phyloP scores from a whole-genome alignment of 2,113 vertebrate species.

The Neoarius graeffei region DNA sequence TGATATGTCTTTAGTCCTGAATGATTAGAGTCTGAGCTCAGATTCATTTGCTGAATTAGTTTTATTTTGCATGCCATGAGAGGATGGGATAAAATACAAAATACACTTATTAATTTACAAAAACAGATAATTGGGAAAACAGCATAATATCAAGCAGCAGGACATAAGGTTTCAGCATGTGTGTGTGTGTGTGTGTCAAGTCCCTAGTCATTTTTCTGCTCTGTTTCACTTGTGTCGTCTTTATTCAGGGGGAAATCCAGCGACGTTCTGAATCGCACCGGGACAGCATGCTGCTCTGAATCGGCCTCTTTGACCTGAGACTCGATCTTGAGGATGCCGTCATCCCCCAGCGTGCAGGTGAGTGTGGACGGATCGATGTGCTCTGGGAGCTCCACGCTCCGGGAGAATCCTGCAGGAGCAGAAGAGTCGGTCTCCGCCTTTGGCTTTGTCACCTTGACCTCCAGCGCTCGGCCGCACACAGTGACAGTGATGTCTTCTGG shows the following conservation, averaged over 20 bases:
- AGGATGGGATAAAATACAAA: too few species aligned
- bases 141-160: neutral
- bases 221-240: constrained; percentile 48
- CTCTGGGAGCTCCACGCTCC: constrained; percentile 66
- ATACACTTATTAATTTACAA: too few species aligned
- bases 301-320: constrained; percentile 52
- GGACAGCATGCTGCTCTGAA: constrained; percentile 55
- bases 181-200: constrained; percentile 11
- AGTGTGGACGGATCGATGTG: constrained; percentile 69
- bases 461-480: constrained; percentile 67
- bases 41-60: too few species aligned
- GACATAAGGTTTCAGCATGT: neutral
- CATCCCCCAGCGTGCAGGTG: constrained; percentile 70
- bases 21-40: too few species aligned
- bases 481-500: constrained; percentile 72
- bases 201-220: constrained; percentile 17
- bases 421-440: constrained; percentile 55
- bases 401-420: constrained; percentile 34
- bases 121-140: too few species aligned
- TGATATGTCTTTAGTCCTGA: too few species aligned
- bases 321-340: constrained; percentile 70
- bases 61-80: too few species aligned
- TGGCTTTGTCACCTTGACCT: constrained; percentile 66
- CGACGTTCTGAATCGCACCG: constrained; percentile 66
- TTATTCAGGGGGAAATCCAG: constrained; percentile 70